phyloP scores from a whole-genome alignment of 2,888 invertebrate genomes.

The Dicyrtomina minuta region DNA sequence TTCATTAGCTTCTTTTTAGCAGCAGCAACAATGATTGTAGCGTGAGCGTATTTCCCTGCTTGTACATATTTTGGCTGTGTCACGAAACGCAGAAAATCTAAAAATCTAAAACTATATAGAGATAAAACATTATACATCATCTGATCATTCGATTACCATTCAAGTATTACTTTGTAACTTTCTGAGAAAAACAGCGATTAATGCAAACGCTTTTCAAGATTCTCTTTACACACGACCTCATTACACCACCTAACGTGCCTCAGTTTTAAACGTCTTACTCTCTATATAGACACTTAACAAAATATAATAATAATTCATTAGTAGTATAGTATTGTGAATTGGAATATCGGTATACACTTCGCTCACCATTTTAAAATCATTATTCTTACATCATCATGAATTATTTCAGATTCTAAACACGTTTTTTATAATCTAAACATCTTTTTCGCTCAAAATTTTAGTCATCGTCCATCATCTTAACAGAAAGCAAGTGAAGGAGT shows the following conservation, averaged over 20 bases:
- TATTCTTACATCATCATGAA: too few relatives aligned
- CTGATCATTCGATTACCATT: too few relatives aligned
- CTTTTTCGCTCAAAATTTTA: neutral
- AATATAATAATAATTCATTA: conserved; percentile 5
- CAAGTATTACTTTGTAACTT: too few relatives aligned
- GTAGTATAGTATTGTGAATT: neutral
- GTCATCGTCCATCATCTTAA: neutral
- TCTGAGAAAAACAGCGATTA: too few relatives aligned
- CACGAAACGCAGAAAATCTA: conserved; percentile 16
- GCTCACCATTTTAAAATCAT: neutral
- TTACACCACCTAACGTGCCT: neutral
- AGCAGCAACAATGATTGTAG: conserved; percentile 6
- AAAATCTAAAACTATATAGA: conserved; percentile 4
- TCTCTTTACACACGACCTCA: too few relatives aligned
- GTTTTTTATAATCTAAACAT: conserved; percentile 1
- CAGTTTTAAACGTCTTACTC: neutral
- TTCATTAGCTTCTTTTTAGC: too few relatives aligned
- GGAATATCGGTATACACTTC: conserved; percentile 24
- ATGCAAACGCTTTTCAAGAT: too few relatives aligned
- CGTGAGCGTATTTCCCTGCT: conserved; percentile 24
- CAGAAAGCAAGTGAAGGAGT: neutral
- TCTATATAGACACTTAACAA: conserved; percentile 20
- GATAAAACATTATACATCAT: conserved; percentile 16
- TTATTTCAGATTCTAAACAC: neutral
- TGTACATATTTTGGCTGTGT: conserved; percentile 31